phyloP scores from a whole-genome alignment of 1,140 invertebrate genomes.

The Drosophila biarmipes region DNA sequence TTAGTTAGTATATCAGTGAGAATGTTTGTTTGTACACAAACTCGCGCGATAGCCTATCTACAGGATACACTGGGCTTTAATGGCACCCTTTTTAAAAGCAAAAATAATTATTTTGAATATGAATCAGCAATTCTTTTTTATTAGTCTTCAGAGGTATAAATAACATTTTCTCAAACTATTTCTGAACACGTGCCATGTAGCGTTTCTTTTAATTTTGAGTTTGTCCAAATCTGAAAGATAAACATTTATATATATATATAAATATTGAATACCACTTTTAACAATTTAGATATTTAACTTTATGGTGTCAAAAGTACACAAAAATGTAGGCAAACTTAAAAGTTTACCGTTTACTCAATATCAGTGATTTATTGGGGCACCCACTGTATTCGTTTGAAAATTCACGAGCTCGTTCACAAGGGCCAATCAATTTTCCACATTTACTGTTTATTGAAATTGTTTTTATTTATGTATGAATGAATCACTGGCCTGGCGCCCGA shows the following conservation, averaged over 20 bases:
- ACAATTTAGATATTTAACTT: neutral
- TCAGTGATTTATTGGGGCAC: neutral
- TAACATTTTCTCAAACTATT: too few relatives aligned
- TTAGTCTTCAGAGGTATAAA: too few relatives aligned
- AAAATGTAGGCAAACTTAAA: neutral
- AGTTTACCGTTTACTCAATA: neutral
- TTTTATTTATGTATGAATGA: constrained; percentile 16
- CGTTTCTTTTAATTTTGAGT: too few relatives aligned
- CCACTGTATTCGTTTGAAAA: constrained; percentile 1
- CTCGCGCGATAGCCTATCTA: neutral
- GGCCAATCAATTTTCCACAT: constrained; percentile 37
- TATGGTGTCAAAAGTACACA: neutral
- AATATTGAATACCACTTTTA: neutral
- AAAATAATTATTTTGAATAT: too few relatives aligned
- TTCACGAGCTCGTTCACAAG: constrained; percentile 11
- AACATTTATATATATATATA: too few relatives aligned
- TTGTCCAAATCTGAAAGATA: too few relatives aligned
- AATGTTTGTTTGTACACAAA: too few relatives aligned
- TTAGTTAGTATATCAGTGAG: neutral
- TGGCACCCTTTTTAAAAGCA: too few relatives aligned
- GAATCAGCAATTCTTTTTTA: too few relatives aligned
- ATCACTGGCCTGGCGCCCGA: constrained; percentile 25
- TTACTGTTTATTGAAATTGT: constrained; percentile 35
- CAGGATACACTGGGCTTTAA: neutral
- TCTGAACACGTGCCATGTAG: neutral